Base-by-base conservation (phyloP, 2,113 vertebrate genomes). In the Ibidorhyncha struthersii region DNA sequence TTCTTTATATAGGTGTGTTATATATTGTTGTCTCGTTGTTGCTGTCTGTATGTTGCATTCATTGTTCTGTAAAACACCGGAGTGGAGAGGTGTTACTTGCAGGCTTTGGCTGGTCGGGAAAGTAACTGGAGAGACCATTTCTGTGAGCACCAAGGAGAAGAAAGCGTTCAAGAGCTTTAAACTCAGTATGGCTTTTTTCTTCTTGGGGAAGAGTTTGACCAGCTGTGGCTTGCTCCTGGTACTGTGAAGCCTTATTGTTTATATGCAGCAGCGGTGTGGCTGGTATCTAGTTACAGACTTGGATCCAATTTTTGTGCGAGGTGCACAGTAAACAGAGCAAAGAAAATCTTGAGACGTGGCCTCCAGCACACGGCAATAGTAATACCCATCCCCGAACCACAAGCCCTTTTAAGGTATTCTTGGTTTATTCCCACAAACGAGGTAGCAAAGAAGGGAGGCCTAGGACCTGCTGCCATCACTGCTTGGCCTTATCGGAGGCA, bases 1-100 rank as follows among this genome's bases (percentile, higher is more conserved):
- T 70, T 77, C 95, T 94, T 83, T 86, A 69, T 86, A 32, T 89
- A 36, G 27, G 32, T 85, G 26, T 50, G 20, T 52, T 83, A 77
- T 62, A 95, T 66, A 93, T 91, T 96, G 87, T 96, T 90, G 76
- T 83, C 72, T 91, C 25, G 0, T 76, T 38, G 32, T 41, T 90
- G 58, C 83, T 59, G 62, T 81, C 79, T 61, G 49, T 77, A 8
- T 55, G 41, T 94, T 93, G 34, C 10, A 5, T 83, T 66, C 88
- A 96, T 94, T 89, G 52, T 88, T 93, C 78, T 87, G 29, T n/a
- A 40, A 77, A 90, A 70, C 72, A 10, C 22, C 9, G 5, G 34
- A 81, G 52, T 20, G 26, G 72, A 27, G 34, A 69, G 34, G n/a
- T 16, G 15, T 81, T 69, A 32, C 45, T 77, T 49, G 45, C 25